Base-by-base conservation (phyloP, 2,888 invertebrate genomes). In the Drosophila ochracea region DNA sequence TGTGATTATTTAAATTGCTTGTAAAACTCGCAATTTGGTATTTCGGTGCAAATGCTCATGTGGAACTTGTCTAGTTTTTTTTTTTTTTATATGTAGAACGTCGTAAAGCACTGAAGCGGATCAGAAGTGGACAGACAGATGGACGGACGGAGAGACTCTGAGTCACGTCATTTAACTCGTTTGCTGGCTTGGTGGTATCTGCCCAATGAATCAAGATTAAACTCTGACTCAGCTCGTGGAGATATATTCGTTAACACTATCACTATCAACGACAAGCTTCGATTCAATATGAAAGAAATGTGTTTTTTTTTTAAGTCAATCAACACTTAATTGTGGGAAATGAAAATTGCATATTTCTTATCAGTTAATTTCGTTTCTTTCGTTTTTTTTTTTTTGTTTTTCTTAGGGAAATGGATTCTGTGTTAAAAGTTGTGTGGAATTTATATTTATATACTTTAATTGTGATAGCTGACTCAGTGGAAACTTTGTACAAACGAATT, bases 161-260 rank as follows among this genome's bases (percentile, higher is more conserved):
- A 72, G 73, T 72, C 71, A 72, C 53, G 25, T 53, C 33, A 52
- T 47, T 72, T 39, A 72, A 53, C 73, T 43, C 47, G 72, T 72
- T 72, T 72, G 52, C n/a, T 53, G 16, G n/a, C n/a, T 41, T 31
- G 25, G 9, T 41, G 47, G 58, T 72, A 64, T 64, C 72, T 72
- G 64, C 39, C 47, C 53, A 43, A 7, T 49, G 21, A 39, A 57
- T 58, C 55, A 35, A 62, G 52, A 30, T 55, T 57, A 11, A 16
- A 43, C 73, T 72, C 73, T 64, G 73, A 73, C 65, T 59, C 72
- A 72, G 57, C 47, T 33, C 41, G 13, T 47, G 1, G 11, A 54
- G 37, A 47, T 39, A 47, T 69, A 47, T 30, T 28, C 50, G 10
- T 21, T 16, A 49, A 31, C 13, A 60, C 4, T 49, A 54, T 49